phyloP scores from a whole-genome alignment of 2,888 invertebrate genomes.

The Ferdinandea cuprea region DNA sequence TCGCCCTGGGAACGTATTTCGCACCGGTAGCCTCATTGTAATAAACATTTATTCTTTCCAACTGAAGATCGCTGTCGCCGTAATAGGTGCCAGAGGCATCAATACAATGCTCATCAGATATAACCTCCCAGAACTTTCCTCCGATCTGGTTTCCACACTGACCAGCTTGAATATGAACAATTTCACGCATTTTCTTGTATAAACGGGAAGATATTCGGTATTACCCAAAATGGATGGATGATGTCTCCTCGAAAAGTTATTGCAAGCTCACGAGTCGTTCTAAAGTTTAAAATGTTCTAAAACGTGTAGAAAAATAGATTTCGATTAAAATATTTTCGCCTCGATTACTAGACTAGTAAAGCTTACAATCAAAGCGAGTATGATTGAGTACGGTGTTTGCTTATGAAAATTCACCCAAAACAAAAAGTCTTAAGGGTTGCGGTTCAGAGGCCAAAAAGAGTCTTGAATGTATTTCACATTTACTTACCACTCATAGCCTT shows the following conservation, averaged over 20 bases:
- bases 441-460: too few relatives aligned
- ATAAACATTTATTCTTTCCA: slow-evolving; percentile 97
- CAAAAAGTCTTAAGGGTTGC: too few relatives aligned
- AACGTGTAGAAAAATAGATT: slow-evolving; percentile 20
- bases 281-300: slow-evolving; percentile 25
- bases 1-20: slow-evolving; percentile 97
- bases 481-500: too few relatives aligned
- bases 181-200: slow-evolving; percentile 93
- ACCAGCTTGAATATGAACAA: slow-evolving; percentile 97
- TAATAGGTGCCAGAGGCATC: slow-evolving; percentile 95
- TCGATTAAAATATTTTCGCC: slow-evolving; percentile 8
- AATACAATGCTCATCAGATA: slow-evolving; percentile 97
- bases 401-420: neutral
- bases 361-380: neutral
- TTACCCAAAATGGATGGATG: slow-evolving; percentile 24
- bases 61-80: slow-evolving; percentile 95
- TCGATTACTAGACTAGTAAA: slow-evolving; percentile 8
- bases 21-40: slow-evolving; percentile 97
- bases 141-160: slow-evolving; percentile 99
- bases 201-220: neutral
- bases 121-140: slow-evolving; percentile 98
- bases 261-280: slow-evolving; percentile 38
- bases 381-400: neutral
- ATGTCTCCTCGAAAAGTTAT: slow-evolving; percentile 3
- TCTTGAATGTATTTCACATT: too few relatives aligned